Conservation (phyloP, 30 jellyfish, hydroid and myxozoan genomes). For the Aurelia sp. region DNA sequence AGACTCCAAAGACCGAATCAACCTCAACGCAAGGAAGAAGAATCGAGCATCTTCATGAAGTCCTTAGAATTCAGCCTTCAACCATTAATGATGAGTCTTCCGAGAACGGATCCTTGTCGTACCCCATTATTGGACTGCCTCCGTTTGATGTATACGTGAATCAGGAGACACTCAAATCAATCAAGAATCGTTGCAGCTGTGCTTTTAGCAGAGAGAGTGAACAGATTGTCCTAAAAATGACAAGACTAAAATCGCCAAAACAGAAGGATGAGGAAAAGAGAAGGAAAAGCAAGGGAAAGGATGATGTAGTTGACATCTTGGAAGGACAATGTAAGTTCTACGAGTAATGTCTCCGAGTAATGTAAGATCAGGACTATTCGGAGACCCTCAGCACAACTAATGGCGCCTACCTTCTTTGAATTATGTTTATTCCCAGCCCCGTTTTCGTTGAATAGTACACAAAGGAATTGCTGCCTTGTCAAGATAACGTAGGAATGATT, state of each 20-base stretch:
- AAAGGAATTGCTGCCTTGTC: too few species aligned
- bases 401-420: too few species aligned
- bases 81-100: background rate
- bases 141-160: slow-evolving; percentile 30
- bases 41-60: slow-evolving; percentile 17
- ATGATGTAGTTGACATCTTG: background rate
- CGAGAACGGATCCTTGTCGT: background rate
- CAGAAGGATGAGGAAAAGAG: slow-evolving; percentile 23
- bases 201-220: background rate
- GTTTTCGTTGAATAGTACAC: too few species aligned
- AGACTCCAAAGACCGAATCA: background rate
- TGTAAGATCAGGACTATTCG: too few species aligned
- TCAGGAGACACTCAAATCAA: background rate
- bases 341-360: too few species aligned
- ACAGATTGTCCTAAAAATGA: slow-evolving; percentile 4
- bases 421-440: too few species aligned
- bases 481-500: too few species aligned
- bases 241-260: slow-evolving; percentile 34
- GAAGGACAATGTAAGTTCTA: too few species aligned
- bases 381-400: too few species aligned
- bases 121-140: background rate
- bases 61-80: slow-evolving; percentile 35
- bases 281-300: slow-evolving; percentile 14
- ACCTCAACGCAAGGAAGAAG: background rate
- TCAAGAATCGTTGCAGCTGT: background rate